Conservation (phyloP, 2,888 invertebrate species). For the Synanthedon myopaeformis region DNA sequence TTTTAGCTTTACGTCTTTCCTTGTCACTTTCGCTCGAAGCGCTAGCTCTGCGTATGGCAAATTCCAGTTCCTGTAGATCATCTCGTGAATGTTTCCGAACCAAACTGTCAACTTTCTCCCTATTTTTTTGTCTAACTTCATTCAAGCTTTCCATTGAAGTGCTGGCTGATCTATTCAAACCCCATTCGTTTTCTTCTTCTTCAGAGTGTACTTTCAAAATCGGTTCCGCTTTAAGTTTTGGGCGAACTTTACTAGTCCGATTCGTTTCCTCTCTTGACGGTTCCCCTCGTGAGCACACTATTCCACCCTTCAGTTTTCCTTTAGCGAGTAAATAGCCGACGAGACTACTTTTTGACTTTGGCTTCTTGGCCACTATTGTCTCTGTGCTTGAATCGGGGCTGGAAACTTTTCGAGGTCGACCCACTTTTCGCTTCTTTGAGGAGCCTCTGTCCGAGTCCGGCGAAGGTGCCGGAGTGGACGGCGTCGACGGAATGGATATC, state of each 20-base stretch:
- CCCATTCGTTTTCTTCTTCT: slow-evolving; percentile 62
- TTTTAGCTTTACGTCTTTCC: slow-evolving; percentile 51
- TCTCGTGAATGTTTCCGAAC: slow-evolving; percentile 60
- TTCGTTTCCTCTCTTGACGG: slow-evolving; percentile 62
- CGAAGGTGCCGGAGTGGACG: slow-evolving; percentile 55
- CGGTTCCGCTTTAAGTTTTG: slow-evolving; percentile 79
- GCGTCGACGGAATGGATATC: slow-evolving; percentile 45
- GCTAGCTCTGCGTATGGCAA: slow-evolving; percentile 49
- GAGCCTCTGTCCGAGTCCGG: slow-evolving; percentile 65
- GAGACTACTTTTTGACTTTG: slow-evolving; percentile 75
- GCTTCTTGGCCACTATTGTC: slow-evolving; percentile 86
- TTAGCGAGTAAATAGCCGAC: slow-evolving; percentile 77
- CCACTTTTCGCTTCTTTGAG: slow-evolving; percentile 85
- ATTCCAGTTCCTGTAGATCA: slow-evolving; percentile 52
- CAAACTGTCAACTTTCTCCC: slow-evolving; percentile 58
- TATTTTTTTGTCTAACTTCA: slow-evolving; percentile 60
- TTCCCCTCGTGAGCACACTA: slow-evolving; percentile 62
- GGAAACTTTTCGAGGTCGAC: slow-evolving; percentile 80
- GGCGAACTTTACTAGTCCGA: slow-evolving; percentile 74
- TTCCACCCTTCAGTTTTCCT: slow-evolving; percentile 69
- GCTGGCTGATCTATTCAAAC: slow-evolving; percentile 59
- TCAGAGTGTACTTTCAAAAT: slow-evolving; percentile 73
- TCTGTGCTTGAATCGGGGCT: slow-evolving; percentile 74
- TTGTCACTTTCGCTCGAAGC: slow-evolving; percentile 63
- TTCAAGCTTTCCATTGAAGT: slow-evolving; percentile 67